These are phyloP conservation scores for Temnothorax curvispinosus DNA, from an alignment of 1,140 invertebrate species.

Conservation along the genomic window DNA sequence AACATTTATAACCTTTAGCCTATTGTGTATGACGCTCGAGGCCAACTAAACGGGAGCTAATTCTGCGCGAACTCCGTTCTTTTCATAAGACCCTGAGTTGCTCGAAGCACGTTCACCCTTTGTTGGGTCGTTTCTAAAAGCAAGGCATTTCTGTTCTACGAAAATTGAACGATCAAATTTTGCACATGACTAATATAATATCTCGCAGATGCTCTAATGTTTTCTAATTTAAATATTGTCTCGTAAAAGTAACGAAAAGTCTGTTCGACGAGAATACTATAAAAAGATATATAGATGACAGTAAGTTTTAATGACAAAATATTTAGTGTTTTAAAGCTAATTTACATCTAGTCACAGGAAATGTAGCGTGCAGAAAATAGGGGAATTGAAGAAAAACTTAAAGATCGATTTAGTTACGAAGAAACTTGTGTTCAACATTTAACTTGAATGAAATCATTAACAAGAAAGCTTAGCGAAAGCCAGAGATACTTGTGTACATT, in stretches of 20 bases:
- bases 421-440: slow-evolving; percentile 38
- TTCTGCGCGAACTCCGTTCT: neutral
- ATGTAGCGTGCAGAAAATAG: slow-evolving; percentile 25
- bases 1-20: slow-evolving; percentile 18
- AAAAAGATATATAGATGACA: neutral
- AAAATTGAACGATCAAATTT: slow-evolving; percentile 12
- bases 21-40: neutral
- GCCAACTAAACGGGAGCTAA: slow-evolving; percentile 7
- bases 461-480: slow-evolving; percentile 21
- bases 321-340: slow-evolving; percentile 24
- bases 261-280: neutral
- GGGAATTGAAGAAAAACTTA: slow-evolving; percentile 2
- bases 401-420: slow-evolving; percentile 38
- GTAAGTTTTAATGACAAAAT: slow-evolving; percentile 31
- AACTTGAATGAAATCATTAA: slow-evolving; percentile 56
- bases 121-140: neutral
- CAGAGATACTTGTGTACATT: slow-evolving; percentile 6
- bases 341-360: slow-evolving; percentile 32
- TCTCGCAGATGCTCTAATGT: neutral
- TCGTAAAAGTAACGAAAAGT: neutral
- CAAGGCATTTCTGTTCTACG: neutral
- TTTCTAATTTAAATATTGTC: neutral
- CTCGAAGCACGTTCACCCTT: neutral
- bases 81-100: neutral
- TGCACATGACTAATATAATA: neutral